phyloP scores from a whole-genome alignment of 2,797 vertebrate genomes.

The Sylvilagus floridanus region DNA sequence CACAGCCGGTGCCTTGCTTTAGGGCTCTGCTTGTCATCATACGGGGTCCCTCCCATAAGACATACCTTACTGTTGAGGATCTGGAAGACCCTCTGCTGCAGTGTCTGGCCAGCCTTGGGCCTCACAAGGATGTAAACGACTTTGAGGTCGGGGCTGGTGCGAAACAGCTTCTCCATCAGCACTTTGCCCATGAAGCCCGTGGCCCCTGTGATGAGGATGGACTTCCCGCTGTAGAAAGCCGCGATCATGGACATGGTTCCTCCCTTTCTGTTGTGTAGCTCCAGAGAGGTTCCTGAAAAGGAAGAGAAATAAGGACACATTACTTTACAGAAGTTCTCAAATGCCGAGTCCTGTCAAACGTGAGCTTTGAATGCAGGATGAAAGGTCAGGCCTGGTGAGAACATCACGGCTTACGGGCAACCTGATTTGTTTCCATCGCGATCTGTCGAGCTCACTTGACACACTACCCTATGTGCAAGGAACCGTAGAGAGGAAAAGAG shows the following conservation, averaged over 20 bases:
- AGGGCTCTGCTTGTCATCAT: not conserved
- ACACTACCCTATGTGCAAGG: not conserved
- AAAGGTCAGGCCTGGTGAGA: not conserved
- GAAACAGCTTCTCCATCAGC: conserved; percentile 95
- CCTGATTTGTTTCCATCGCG: not conserved
- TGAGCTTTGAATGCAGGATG: conserved; percentile 1
- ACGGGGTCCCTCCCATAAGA: accelerated
- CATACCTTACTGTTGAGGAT: conserved; percentile 96
- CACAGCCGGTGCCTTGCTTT: too few relatives aligned
- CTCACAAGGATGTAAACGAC: conserved; percentile 94
- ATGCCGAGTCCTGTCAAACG: not conserved
- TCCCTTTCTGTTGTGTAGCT: conserved; percentile 68
- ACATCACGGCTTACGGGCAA: not conserved
- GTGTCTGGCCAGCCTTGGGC: conserved; percentile 94
- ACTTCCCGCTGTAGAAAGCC: conserved; percentile 94
- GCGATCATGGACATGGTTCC: conserved; percentile 91
- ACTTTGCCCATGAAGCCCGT: conserved; percentile 98
- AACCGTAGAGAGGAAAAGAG: not conserved
- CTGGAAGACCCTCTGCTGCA: conserved; percentile 92
- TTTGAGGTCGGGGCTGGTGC: conserved; percentile 93
- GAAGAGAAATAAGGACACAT: conserved; percentile 51
- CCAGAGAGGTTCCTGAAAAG: conserved; percentile 85
- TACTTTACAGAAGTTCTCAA: not conserved
- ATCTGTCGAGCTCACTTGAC: not conserved
- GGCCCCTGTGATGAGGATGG: conserved; percentile 94